Evolutionary conservation across 2,888 invertebrate species (phyloP), one percentile per base, ranked within the genome.

Genomic region (Drosophila lacicola): DNA sequence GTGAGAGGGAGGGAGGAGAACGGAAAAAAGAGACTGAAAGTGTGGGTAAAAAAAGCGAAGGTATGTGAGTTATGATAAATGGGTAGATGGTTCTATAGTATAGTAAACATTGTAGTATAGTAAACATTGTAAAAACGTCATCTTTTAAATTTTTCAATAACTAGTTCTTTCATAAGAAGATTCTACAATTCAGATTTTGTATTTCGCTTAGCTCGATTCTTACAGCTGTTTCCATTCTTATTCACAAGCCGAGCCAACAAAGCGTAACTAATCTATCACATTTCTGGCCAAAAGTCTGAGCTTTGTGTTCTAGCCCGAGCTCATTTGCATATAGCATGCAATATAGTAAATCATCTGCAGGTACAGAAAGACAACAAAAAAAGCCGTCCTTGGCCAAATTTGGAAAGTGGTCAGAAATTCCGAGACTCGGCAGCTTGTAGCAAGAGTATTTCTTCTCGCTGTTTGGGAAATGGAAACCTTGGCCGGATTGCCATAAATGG

Each of bases 401-500:
- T 72, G 79, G 80, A 68, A 78, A 74, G 77, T 67, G 33, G 73
- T 74, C 58, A 51, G 56, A 67, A 64, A 79, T 74, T 58, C 63
- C 49, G 69, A 62, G 62, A 61, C 29, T 13, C 50, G 19, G 41
- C 13, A 25, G 41, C 13, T 58, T 11, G 25, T 44, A 39, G 33
- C 39, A 54, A 17, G 51, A 64, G 21, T 34, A 51, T 33, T 37
- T 33, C 58, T 29, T 69, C 64, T 61, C 70, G 71, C 70, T 70
- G 54, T 60, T 56, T 78, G 83, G 82, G 75, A 87, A 84, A 87
- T 84, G 70, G 64, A 64, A 74, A 64, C 67, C 74, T 74, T 78
- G 79, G 69, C 69, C 74, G 62, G 45, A 69, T 70, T 70, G 50
- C 74, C 68, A 58, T 62, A 79, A 69, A 67, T 41, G 54, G 77